Evolutionary conservation across 2,113 vertebrate genomes (phyloP), one percentile per base, ranked within the genome.

Genomic region (Indicator indicator): DNA sequence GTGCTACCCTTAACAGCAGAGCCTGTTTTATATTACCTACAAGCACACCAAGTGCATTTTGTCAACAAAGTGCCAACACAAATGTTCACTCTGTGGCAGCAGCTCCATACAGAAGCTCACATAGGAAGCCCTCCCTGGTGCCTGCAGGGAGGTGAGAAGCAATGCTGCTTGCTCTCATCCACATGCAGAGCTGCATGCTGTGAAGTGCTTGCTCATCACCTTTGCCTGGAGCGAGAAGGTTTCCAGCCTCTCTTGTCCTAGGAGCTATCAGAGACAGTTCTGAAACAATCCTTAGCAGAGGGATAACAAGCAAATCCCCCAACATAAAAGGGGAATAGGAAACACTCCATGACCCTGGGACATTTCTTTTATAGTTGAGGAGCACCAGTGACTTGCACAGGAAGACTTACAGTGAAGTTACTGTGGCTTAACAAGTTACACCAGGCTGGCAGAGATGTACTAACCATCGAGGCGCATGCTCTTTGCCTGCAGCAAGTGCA

Each of bases 171-270:
- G 12, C 46, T 62, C 60, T 59, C 75, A 74, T 67, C 52, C 4
- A 0, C 11, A 24, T 6, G 54, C 48, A 9, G 19, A 55, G 68
- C 65, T 20, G 5, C 5, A 1, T 2, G 5, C 1, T 1, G 30
- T 5, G 1, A 42, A 38, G 46, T 40, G 63, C 83, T 80, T 2
- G 0, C 64, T 76, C 36, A 13, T 11, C 59, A 33, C 56, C 62
- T 84, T 44, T 40, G 54, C 63, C 86, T 52, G 9, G 3, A 91
- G 71, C 7, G 3, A 16, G 21, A 17, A 16, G n/a, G 44, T 56
- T 91, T 87, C 50, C 44, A 46, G 11, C 72, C 71, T 69, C 76
- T 91, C 46, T 56, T 9, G 30, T 40, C 46, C 52, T 56, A 74
- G 63, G 63, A 24, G 17, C 33, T 56, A 56, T 44, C 81, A 88